Base-by-base conservation (phyloP, 1,140 invertebrate species). In the Asbolus verrucosus region DNA sequence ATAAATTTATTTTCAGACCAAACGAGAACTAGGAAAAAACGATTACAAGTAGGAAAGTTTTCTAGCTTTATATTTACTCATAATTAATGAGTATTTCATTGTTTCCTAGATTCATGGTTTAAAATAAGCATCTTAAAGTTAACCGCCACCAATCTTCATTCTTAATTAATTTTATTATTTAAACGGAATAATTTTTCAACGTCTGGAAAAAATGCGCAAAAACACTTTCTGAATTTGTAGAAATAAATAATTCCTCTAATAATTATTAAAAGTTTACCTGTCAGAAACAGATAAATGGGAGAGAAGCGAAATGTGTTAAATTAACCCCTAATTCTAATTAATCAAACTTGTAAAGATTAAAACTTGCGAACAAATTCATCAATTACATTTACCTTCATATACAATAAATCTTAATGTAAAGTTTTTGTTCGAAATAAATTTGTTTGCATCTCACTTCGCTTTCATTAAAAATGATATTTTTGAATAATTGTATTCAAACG, bases 281-380 rank as follows among this genome's bases (percentile, higher is more conserved):
- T 63, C 61, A 63, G 39, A 41, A 41, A 14, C 61, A 63, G 33
- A 63, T 41, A 63, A 63, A 63, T 31, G 15, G 61, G 6, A 33
- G 18, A 63, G 39, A 15, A 63, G 46, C 19, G 46, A 54, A 27
- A 54, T 24, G 21, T 50, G 46, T 54, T 54, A 54, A 54, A 54
- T 63, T 63, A 63, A 63, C 61, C 61, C 36, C 33, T 39, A 39
- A 63, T 63, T 39, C 41, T 63, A 63, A 63, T 63, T 41, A 63
- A 63, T 63, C 33, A 63, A 39, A 63, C 16, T 63, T 24, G 61
- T 38, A 13, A 63, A 63, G 61, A 63, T 41, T 63, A 63, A 38
- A 41, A 63, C 13, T 63, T 63, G 33, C 19, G 61, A 39, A 41
- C 33, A 63, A 63, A 63, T 63, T 39, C 61, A 63, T 63, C 61